These are phyloP conservation scores for Oreotrochilus melanogaster DNA, from an alignment of 2,113 vertebrate genomes.

Conservation along the genomic window DNA sequence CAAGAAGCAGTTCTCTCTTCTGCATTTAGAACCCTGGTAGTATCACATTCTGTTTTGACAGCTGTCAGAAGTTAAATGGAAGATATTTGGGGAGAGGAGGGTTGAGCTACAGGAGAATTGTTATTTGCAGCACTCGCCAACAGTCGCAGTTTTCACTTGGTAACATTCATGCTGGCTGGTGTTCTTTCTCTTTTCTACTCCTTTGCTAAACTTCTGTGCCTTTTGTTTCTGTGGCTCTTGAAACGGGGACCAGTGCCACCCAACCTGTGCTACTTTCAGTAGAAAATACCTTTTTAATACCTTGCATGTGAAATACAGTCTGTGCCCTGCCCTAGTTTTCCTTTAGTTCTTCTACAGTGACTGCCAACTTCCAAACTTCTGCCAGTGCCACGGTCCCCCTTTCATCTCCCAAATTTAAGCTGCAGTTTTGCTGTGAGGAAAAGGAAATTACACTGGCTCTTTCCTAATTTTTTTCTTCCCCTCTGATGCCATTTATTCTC, in stretches of 20 bases:
- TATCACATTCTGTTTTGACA: constrained; percentile 58
- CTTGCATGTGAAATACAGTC: background rate
- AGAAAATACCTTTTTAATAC: background rate
- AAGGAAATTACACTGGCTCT: background rate
- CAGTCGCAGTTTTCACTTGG: background rate
- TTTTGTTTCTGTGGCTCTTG: background rate
- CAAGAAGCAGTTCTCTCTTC: background rate
- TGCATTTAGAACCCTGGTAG: background rate
- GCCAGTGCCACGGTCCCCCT: background rate
- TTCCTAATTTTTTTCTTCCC: background rate
- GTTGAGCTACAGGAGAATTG: background rate
- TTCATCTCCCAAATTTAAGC: background rate
- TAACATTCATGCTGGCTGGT: background rate
- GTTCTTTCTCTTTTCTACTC: background rate
- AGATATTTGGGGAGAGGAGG: background rate
- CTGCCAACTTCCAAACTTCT: background rate
- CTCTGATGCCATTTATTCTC: background rate
- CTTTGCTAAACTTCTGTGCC: background rate
- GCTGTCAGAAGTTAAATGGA: constrained; percentile 52
- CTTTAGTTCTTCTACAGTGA: background rate
- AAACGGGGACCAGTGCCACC: background rate
- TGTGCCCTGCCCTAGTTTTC: background rate
- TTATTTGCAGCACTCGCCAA: background rate
- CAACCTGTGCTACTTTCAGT: background rate
- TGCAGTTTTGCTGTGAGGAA: rapidly evolving